Percentiles rank a stretch among this genome's conserved stretches.
Evolutionary conservation across 2,113 vertebrate genomes (phyloP).

Genomic region (Rhinichthys klamathensis): DNA sequence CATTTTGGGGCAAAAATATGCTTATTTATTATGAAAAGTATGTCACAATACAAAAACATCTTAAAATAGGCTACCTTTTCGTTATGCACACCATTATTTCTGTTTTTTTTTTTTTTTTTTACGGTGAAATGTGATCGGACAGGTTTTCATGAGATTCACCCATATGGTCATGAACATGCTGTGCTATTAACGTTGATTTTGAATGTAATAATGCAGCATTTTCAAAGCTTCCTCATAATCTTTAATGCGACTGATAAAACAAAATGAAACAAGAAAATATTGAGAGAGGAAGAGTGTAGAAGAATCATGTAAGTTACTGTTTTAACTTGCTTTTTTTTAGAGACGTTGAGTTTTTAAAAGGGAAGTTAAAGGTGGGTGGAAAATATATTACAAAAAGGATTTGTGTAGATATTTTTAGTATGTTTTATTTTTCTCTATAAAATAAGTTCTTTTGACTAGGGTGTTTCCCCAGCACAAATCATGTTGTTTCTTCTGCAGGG

Average conservation of each 20-base stretch:
- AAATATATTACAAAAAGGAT: slow-evolving; percentile 45
- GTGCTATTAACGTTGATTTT: background rate
- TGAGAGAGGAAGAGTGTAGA: slow-evolving; percentile 24
- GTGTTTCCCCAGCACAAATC: slow-evolving; percentile 51
- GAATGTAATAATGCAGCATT: slow-evolving; percentile 14
- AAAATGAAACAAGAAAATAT: background rate
- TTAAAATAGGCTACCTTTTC: background rate
- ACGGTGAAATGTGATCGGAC: background rate
- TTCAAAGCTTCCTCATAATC: slow-evolving; percentile 23
- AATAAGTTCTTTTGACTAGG: slow-evolving; percentile 42
- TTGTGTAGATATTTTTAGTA: slow-evolving; percentile 57
- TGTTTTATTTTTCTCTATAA: slow-evolving; percentile 50
- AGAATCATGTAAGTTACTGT: slow-evolving; percentile 29
- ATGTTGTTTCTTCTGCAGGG: slow-evolving; percentile 52
- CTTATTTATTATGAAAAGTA: background rate
- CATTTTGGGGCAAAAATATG: background rate
- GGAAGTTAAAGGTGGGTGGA: slow-evolving; percentile 56
- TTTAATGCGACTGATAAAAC: slow-evolving; percentile 6
- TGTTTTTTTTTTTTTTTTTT: background rate
- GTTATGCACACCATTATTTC: background rate
- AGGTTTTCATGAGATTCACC: slow-evolving; percentile 15
- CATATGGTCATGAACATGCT: background rate
- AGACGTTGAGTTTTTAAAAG: slow-evolving; percentile 57
- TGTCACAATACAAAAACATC: background rate
- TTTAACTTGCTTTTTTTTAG: slow-evolving; percentile 61